Evolutionary conservation across 2,113 vertebrate genomes (phyloP).

Genomic region (Myanophis thanlyinensis): DNA sequence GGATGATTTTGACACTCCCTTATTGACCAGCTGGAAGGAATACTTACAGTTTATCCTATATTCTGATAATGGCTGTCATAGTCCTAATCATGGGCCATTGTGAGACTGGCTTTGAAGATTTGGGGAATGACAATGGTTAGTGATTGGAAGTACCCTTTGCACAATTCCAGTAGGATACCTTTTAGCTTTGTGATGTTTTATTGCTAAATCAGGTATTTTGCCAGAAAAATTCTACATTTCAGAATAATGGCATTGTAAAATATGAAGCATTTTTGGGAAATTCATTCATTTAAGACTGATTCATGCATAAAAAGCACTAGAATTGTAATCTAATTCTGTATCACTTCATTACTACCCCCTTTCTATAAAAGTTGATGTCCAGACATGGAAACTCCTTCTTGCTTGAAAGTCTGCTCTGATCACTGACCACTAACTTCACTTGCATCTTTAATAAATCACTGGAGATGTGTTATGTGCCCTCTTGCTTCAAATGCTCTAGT

Average conservation of each 20-base stretch:
- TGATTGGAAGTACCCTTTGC: not conserved
- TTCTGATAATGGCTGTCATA: not conserved
- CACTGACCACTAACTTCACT: too few relatives aligned
- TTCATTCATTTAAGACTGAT: not conserved
- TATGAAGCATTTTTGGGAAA: not conserved
- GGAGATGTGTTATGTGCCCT: too few relatives aligned
- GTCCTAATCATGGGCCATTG: not conserved
- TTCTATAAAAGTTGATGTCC: not conserved
- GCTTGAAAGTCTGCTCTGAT: too few relatives aligned
- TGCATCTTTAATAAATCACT: too few relatives aligned
- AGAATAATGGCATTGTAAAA: not conserved
- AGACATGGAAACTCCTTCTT: too few relatives aligned
- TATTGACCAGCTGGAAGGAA: not conserved
- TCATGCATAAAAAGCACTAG: not conserved
- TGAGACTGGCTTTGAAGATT: not conserved
- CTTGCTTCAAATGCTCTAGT: too few relatives aligned
- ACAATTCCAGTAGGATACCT: not conserved
- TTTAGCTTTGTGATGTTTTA: not conserved
- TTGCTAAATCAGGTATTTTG: not conserved
- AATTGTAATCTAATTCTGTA: not conserved
- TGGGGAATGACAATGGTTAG: not conserved
- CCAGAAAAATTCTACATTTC: not conserved
- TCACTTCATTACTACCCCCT: not conserved
- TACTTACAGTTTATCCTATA: not conserved
- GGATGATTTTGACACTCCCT: not conserved